These are phyloP conservation scores for Thaumatotibia leucotreta DNA, from an alignment of 1,140 invertebrate genomes.

Conservation along the genomic window DNA sequence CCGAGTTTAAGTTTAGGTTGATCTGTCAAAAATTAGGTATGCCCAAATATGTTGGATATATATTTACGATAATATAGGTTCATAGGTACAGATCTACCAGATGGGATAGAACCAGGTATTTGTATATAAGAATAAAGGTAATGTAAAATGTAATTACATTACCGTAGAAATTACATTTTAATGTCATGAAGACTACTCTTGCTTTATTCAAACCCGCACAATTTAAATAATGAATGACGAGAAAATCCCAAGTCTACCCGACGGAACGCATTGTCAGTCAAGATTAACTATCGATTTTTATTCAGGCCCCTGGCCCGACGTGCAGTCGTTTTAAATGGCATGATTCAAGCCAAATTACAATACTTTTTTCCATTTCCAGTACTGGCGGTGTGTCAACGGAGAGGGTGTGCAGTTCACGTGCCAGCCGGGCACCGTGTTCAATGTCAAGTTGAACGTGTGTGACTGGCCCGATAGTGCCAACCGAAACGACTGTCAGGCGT, in stretches of 20 bases:
- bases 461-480: slow-evolving; percentile 87
- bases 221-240: background rate
- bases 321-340: background rate
- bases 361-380: slow-evolving; percentile 77
- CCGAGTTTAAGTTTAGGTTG: too few species aligned
- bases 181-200: background rate
- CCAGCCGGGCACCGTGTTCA: slow-evolving; percentile 85
- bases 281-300: background rate
- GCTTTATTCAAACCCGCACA: too few species aligned
- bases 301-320: background rate
- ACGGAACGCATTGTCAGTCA: background rate
- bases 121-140: too few species aligned
- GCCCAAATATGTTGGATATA: too few species aligned
- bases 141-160: too few species aligned
- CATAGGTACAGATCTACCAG: too few species aligned
- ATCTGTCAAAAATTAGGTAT: too few species aligned
- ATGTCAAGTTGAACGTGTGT: slow-evolving; percentile 81
- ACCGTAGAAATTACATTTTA: background rate
- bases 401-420: slow-evolving; percentile 84
- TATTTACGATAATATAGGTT: too few species aligned
- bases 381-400: slow-evolving; percentile 88
- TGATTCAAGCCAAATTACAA: background rate
- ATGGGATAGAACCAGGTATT: too few species aligned
- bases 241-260: background rate
- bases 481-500: slow-evolving; percentile 75